These are phyloP conservation scores for Rhopalosiphum padi DNA, from an alignment of 1,140 invertebrate species.

Conservation along the genomic window DNA sequence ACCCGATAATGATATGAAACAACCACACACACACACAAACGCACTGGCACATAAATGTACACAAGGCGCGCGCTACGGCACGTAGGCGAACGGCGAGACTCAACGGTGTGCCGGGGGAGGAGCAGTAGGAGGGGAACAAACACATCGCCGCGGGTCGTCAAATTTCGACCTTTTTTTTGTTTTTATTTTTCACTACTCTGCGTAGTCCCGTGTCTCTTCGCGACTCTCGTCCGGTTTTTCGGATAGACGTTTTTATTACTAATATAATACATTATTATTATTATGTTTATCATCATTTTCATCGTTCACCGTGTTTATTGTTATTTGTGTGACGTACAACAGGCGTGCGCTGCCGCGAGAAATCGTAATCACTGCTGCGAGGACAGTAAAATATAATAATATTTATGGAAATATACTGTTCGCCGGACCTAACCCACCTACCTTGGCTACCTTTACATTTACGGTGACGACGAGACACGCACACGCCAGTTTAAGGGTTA, in stretches of 20 bases:
- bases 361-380: neutral
- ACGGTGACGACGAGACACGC: neutral
- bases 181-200: neutral
- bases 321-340: neutral
- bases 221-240: neutral
- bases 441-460: neutral
- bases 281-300: neutral
- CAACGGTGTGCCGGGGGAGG: neutral
- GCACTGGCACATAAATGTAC: neutral
- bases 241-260: slow-evolving; percentile 15
- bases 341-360: neutral
- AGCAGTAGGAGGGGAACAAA: neutral
- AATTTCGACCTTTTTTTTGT: slow-evolving; percentile 40
- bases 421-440: neutral
- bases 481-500: neutral
- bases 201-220: neutral
- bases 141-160: slow-evolving; percentile 33
- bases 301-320: neutral
- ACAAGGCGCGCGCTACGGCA: slow-evolving; percentile 7
- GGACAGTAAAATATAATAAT: neutral
- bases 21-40: slow-evolving; percentile 2
- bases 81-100: neutral
- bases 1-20: slow-evolving; percentile 47
- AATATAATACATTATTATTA: neutral
- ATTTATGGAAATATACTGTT: neutral